A percentile compares a stretch with the other conserved stretches of the same genome.
These are phyloP conservation scores for Ennomos fuscantarius DNA, from an alignment of 2,888 invertebrate genomes.

Conservation along the genomic window DNA sequence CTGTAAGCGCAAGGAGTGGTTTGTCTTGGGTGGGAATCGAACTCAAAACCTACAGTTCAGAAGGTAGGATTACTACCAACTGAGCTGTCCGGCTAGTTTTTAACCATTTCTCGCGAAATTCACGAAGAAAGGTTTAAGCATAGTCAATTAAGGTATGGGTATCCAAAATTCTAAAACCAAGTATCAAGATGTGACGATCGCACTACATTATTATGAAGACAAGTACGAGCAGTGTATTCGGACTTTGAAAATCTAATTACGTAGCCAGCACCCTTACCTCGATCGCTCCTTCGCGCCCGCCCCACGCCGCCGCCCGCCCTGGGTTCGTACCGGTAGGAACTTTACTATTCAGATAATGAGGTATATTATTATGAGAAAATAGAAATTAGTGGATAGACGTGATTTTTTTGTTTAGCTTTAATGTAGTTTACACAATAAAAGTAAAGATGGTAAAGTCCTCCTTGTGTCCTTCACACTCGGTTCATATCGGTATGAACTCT, in stretches of 20 bases:
- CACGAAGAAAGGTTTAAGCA: no score
- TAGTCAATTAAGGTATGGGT: no score
- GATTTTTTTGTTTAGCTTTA: not conserved
- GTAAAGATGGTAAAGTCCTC: no score
- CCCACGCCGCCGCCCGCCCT: conserved; percentile 65
- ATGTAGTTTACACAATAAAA: no score
- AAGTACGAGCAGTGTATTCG: conserved; percentile 86
- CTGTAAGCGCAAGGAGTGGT: no score
- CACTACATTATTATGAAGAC: conserved; percentile 83
- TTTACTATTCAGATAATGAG: conserved; percentile 17
- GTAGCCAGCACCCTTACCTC: conserved; percentile 85
- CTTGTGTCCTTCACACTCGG: no score
- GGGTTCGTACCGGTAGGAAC: conserved; percentile 29
- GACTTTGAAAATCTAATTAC: conserved; percentile 88
- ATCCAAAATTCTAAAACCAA: conserved; percentile 10
- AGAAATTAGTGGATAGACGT: not conserved
- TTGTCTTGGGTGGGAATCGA: no score
- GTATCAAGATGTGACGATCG: conserved; percentile 45
- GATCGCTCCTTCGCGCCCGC: conserved; percentile 80
- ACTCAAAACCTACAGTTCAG: no score
- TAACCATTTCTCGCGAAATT: no score
- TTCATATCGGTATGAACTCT: no score
- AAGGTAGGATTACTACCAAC: no score
- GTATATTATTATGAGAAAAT: conserved; percentile 2
- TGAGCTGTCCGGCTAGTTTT: no score